Evolutionary conservation across 2,797 vertebrate genomes (phyloP).

Genomic region (Leptoclinus maculatus): DNA sequence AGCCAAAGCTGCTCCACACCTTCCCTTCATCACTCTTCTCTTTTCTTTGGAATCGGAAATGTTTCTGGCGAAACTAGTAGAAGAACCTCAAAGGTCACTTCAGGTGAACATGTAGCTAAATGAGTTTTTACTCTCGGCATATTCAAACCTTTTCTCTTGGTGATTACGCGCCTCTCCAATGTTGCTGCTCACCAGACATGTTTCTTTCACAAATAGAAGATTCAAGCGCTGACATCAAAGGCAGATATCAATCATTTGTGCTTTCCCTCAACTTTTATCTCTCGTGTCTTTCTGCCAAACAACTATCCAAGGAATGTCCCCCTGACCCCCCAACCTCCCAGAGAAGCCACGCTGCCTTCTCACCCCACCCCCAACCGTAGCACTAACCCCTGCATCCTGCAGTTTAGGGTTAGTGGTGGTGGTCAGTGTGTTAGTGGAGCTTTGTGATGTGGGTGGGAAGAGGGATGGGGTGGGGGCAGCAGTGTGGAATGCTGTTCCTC

Average conservation of each 20-base stretch:
- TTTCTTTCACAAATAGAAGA: conserved; percentile 7
- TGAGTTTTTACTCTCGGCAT: not conserved
- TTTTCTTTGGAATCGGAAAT: conserved; percentile 20
- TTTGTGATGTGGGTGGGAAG: conserved; percentile 80
- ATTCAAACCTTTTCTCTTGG: not conserved
- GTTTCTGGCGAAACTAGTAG: conserved; percentile 10
- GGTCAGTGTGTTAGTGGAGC: conserved; percentile 82
- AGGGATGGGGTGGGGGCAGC: conserved; percentile 62
- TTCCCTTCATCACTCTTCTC: conserved; percentile 23
- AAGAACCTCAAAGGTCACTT: conserved; percentile 19
- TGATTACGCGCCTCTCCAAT: not conserved
- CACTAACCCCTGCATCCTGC: conserved; percentile 76
- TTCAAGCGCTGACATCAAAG: conserved; percentile 42
- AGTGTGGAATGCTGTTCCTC: conserved; percentile 82
- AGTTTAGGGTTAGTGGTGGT: conserved; percentile 74
- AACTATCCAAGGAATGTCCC: conserved; percentile 85
- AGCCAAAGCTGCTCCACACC: conserved; percentile 45
- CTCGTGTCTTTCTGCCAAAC: conserved; percentile 73
- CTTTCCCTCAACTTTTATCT: conserved; percentile 69
- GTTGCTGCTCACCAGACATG: conserved; percentile 2
- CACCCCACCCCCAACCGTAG: conserved; percentile 73
- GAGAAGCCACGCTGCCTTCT: conserved; percentile 69
- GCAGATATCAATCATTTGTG: conserved; percentile 58
- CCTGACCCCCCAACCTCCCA: conserved; percentile 71
- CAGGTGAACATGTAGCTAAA: conserved; percentile 32